Percentiles rank a stretch among this genome's conserved stretches.
Conservation (phyloP, 2,113 vertebrate genomes). For the Cygnus atratus region DNA sequence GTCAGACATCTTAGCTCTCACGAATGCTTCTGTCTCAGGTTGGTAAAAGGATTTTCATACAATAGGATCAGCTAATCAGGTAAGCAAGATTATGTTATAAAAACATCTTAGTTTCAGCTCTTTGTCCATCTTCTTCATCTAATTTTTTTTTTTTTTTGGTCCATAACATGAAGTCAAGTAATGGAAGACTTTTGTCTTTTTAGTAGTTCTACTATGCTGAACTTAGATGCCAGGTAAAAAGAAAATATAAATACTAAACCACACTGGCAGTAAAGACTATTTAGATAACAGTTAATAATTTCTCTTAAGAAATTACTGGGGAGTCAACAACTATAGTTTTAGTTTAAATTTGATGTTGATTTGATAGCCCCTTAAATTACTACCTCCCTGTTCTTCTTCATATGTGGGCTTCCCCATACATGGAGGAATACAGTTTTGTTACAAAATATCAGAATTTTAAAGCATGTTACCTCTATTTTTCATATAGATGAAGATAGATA, state of each 20-base stretch:
- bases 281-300: neutral
- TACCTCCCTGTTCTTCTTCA: neutral
- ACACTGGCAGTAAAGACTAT: no score
- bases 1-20: neutral
- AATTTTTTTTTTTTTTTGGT: neutral
- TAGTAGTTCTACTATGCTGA: neutral
- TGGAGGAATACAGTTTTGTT: neutral
- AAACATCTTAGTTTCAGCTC: neutral
- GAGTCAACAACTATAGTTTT: neutral
- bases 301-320: neutral
- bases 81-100: neutral
- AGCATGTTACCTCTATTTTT: neutral
- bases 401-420: neutral
- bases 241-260: neutral
- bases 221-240: neutral
- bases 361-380: neutral
- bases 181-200: neutral
- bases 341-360: neutral
- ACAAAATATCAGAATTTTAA: neutral
- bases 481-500: neutral
- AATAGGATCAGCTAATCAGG: neutral
- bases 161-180: neutral
- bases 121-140: neutral
- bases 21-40: neutral
- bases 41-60: neutral